These are phyloP conservation scores for Malurus leucopterus DNA, from an alignment of 2,797 vertebrate species.

Conservation along the genomic window DNA sequence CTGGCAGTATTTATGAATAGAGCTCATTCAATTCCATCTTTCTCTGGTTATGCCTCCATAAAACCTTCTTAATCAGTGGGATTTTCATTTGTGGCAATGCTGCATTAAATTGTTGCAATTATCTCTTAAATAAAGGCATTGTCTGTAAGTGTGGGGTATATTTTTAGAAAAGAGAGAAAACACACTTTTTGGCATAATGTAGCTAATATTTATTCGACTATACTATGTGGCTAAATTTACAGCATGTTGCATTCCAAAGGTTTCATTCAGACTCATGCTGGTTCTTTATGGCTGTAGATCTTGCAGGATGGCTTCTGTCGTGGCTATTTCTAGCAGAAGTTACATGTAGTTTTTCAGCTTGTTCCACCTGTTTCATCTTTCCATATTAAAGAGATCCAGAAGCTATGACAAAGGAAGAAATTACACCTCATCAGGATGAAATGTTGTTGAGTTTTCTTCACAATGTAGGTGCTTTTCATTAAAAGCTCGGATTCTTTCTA, in stretches of 20 bases:
- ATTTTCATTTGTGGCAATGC: conserved; percentile 2
- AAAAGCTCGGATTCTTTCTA: background rate
- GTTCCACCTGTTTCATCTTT: background rate
- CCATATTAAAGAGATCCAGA: background rate
- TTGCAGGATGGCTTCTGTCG: background rate
- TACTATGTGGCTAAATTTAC: background rate
- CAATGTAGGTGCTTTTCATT: background rate
- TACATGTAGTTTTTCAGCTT: background rate
- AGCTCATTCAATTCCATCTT: conserved; percentile 30
- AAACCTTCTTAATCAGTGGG: conserved; percentile 34
- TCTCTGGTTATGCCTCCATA: conserved; percentile 9
- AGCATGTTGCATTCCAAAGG: background rate
- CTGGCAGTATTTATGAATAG: conserved; percentile 25
- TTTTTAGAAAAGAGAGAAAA: background rate
- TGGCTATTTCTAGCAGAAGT: background rate
- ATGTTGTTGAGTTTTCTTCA: background rate
- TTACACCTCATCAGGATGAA: background rate
- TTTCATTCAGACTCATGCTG: background rate
- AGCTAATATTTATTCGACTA: background rate
- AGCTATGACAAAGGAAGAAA: background rate
- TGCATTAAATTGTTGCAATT: background rate
- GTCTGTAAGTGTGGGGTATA: background rate
- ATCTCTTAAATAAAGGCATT: background rate
- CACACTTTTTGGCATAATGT: background rate
- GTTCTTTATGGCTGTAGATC: background rate